phyloP scores from a whole-genome alignment of 2,888 invertebrate species.

The Myathropa florea region DNA sequence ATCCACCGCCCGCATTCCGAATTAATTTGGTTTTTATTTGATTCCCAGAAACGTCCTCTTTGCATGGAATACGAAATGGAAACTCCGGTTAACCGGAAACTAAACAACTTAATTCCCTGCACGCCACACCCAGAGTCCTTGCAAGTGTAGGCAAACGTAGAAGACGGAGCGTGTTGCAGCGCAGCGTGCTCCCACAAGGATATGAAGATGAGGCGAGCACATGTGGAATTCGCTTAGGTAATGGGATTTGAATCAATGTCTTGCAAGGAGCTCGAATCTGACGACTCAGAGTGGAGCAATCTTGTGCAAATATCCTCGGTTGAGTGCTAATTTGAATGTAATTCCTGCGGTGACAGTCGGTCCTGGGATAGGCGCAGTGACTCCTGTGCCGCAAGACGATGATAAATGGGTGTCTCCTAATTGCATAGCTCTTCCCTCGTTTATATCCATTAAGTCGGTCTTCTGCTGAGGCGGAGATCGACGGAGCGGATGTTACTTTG shows the following conservation, averaged over 20 bases:
- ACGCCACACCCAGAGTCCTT: neutral
- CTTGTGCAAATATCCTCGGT: neutral
- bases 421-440: neutral
- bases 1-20: neutral
- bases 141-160: too few species aligned
- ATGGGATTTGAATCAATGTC: conserved; percentile 13
- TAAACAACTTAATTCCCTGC: neutral
- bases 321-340: conserved; percentile 8
- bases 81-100: conserved; percentile 23
- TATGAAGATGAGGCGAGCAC: neutral
- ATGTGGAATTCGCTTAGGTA: conserved; percentile 29
- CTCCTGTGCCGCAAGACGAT: neutral
- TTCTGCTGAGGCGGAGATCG: neutral
- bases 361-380: neutral
- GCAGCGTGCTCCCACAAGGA: neutral
- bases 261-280: neutral
- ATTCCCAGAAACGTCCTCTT: conserved; percentile 12
- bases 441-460: neutral
- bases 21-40: conserved; percentile 24
- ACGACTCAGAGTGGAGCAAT: conserved; percentile 1
- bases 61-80: conserved; percentile 10
- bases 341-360: conserved; percentile 2
- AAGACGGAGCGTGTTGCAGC: neutral
- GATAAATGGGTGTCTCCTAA: conserved; percentile 25
- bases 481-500: neutral